Base-by-base conservation (phyloP, 2,888 invertebrate genomes). In the Scrobipalpa costella region DNA sequence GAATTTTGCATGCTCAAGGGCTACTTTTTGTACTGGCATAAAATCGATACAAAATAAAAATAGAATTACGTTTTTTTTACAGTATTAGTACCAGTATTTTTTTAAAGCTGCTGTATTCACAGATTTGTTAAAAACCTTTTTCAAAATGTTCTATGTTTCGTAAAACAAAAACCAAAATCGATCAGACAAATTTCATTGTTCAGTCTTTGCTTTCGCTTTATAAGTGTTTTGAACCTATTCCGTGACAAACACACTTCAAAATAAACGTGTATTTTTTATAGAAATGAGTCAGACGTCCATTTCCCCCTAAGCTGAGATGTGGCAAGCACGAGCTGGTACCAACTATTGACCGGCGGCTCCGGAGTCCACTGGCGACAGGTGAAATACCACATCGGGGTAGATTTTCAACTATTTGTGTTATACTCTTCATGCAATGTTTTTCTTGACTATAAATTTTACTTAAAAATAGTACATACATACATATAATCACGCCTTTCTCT, bases 291-390 rank as follows among this genome's bases (percentile, higher is more conserved):
- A 61, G 38, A 50, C 36, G 57, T 57, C 57, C 57, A 19, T 34
- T 55, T 59, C 59, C 64, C 66, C 66, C 57, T 19, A 21, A 66
- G 55, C 61, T 34, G 40, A 21, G 60, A 57, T 67, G 69, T 68
- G 70, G 66, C 68, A 58, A 71, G 71, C 68, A 73, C 73, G 50
- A 63, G 38, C 65, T 65, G 73, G 69, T 68, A 75, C 75, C 71
- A 68, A 64, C 57, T 75, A 72, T 73, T 71, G 73, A 73, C 73
- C 72, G 71, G 66, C n/a, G n/a, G n/a, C n/a, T n/a, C 63, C 63
- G 52, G 40, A 64, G 63, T 61, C 62, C 67, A 65, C 64, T 64
- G 64, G 64, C 58, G 63, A 58, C 59, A 27, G 63, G 50, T 63
- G 57, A 58, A 57, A 73, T 58, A 38, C 19, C 13, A 17, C 17